These are phyloP conservation scores for Oryzias javanicus DNA, from an alignment of 2,113 vertebrate genomes.

Conservation along the genomic window DNA sequence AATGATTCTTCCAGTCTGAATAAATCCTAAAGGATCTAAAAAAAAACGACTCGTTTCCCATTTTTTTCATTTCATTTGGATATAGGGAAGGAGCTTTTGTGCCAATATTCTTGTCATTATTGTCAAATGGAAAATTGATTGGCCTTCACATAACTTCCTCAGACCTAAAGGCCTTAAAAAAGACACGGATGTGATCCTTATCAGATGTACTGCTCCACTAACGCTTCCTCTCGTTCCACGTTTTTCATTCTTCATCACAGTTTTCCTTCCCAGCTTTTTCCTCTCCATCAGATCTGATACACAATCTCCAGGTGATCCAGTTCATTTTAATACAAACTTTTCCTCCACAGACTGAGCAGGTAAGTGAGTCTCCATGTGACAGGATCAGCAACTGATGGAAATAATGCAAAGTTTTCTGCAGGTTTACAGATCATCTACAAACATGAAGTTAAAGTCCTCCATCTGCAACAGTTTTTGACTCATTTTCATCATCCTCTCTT, in stretches of 20 bases:
- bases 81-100: slow-evolving; percentile 24
- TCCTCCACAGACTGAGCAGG: slow-evolving; percentile 67
- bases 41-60: neutral
- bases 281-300: slow-evolving; percentile 19
- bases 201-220: slow-evolving; percentile 21
- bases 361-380: slow-evolving; percentile 62
- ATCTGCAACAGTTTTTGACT: slow-evolving; percentile 13
- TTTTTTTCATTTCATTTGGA: slow-evolving; percentile 15
- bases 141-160: no score
- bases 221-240: slow-evolving; percentile 6
- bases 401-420: slow-evolving; percentile 1
- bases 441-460: slow-evolving; percentile 12
- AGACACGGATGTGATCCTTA: neutral
- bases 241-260: neutral
- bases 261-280: slow-evolving; percentile 32
- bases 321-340: slow-evolving; percentile 33
- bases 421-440: neutral
- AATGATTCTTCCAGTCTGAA: no score
- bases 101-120: neutral
- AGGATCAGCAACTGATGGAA: slow-evolving; percentile 6
- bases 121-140: no score
- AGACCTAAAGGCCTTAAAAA: no score
- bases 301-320: slow-evolving; percentile 18
- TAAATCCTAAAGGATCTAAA: neutral
- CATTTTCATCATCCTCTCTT: neutral